These are phyloP conservation scores for Typhlomys cinereus DNA, from an alignment of 2,113 vertebrate genomes.

Conservation along the genomic window DNA sequence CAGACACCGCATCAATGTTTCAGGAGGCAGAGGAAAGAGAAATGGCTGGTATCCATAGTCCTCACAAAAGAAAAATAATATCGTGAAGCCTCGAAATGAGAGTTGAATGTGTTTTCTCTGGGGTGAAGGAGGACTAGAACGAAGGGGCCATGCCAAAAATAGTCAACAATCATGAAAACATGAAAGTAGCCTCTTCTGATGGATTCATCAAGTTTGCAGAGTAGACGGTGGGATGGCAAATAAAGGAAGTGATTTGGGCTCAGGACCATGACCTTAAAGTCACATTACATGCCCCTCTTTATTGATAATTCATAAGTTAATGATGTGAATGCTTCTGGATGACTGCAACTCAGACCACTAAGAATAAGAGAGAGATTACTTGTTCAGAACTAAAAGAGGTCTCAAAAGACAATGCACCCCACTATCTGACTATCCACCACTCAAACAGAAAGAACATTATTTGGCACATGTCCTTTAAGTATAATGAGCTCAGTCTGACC, in stretches of 20 bases:
- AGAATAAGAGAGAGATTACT: slow-evolving; percentile 49
- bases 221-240: neutral
- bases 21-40: neutral
- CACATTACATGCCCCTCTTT: neutral
- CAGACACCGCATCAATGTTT: slow-evolving; percentile 11
- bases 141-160: neutral
- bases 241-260: neutral
- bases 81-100: neutral
- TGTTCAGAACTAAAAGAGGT: slow-evolving; percentile 56
- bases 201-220: neutral
- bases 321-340: neutral
- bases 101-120: neutral
- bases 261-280: neutral
- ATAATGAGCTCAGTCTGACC: slow-evolving; percentile 39
- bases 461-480: slow-evolving; percentile 62
- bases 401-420: slow-evolving; percentile 55
- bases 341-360: neutral
- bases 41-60: neutral
- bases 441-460: slow-evolving; percentile 39
- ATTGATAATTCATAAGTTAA: slow-evolving; percentile 40
- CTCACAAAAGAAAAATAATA: neutral
- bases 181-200: neutral
- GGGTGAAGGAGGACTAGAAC: neutral
- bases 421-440: slow-evolving; percentile 16
- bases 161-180: neutral